Evolutionary conservation across 2,113 vertebrate species (phyloP).

Genomic region (Notothenia rossii): DNA sequence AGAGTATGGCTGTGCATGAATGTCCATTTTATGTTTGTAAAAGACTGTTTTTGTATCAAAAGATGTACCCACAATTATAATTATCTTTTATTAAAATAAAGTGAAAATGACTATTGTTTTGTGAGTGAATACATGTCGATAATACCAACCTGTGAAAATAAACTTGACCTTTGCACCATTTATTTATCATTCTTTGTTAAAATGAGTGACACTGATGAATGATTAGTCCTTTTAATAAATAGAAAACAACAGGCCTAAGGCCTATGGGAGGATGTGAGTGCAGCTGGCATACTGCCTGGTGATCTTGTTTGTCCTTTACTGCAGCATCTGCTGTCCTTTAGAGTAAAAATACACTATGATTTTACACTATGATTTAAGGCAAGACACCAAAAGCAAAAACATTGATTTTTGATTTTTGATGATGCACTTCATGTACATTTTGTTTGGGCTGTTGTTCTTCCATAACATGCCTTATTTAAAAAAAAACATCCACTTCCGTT

Average conservation of each 20-base stretch:
- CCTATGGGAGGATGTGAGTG: conserved; percentile 6
- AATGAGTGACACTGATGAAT: not conserved
- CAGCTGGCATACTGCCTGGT: conserved; percentile 6
- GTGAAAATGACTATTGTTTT: not conserved
- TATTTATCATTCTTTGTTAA: not conserved
- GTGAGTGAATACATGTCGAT: not conserved
- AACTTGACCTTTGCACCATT: not conserved
- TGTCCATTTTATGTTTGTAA: conserved; percentile 21
- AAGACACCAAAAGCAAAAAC: too few species aligned
- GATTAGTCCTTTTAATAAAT: not conserved
- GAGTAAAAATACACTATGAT: not conserved
- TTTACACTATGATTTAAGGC: conserved; percentile 10
- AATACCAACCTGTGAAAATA: not conserved
- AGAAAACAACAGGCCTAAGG: not conserved
- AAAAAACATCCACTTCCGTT: too few species aligned
- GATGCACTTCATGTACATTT: too few species aligned
- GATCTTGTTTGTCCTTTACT: not conserved
- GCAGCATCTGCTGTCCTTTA: conserved; percentile 6
- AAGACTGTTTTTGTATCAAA: conserved; percentile 36
- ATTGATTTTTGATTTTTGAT: too few species aligned
- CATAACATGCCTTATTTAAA: too few species aligned
- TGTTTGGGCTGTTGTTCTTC: too few species aligned
- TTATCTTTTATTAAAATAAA: conserved; percentile 51
- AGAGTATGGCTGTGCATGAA: conserved; percentile 38
- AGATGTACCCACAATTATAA: not conserved